phyloP scores from a whole-genome alignment of 2,888 invertebrate genomes.

The Lepidocyrtinus sp. region DNA sequence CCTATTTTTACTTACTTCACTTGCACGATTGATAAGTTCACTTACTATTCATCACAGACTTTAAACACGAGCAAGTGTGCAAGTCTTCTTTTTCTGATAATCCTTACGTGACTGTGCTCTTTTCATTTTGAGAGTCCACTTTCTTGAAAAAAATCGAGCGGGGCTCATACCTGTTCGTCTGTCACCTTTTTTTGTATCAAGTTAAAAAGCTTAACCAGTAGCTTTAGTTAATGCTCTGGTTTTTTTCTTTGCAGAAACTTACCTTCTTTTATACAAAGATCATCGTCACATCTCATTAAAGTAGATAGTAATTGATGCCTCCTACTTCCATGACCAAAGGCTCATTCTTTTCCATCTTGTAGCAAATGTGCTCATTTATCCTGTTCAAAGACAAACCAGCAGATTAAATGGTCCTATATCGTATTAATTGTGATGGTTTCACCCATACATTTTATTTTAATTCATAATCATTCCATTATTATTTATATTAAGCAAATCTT shows the following conservation, averaged over 20 bases:
- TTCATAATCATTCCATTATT: too few species aligned
- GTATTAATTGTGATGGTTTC: too few species aligned
- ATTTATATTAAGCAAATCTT: too few species aligned
- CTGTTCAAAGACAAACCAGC: too few species aligned
- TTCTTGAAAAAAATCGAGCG: neutral
- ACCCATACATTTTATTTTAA: too few species aligned
- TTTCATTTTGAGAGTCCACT: neutral
- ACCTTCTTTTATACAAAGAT: neutral
- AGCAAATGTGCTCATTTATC: too few species aligned
- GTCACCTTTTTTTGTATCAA: neutral
- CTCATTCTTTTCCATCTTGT: too few species aligned
- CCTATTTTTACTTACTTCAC: neutral
- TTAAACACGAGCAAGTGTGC: neutral
- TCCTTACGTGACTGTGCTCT: neutral
- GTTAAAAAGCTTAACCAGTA: neutral
- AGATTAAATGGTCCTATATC: too few species aligned
- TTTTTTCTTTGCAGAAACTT: constrained; percentile 12
- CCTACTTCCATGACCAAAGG: constrained; percentile 46
- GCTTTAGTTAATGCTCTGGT: neutral
- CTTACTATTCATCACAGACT: neutral
- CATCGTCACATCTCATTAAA: neutral
- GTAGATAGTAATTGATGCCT: constrained; percentile 22
- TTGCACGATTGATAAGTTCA: neutral
- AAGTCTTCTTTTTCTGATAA: neutral
- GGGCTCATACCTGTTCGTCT: too few species aligned